Conservation (phyloP, 2,113 vertebrate genomes). For the Otis tarda region DNA sequence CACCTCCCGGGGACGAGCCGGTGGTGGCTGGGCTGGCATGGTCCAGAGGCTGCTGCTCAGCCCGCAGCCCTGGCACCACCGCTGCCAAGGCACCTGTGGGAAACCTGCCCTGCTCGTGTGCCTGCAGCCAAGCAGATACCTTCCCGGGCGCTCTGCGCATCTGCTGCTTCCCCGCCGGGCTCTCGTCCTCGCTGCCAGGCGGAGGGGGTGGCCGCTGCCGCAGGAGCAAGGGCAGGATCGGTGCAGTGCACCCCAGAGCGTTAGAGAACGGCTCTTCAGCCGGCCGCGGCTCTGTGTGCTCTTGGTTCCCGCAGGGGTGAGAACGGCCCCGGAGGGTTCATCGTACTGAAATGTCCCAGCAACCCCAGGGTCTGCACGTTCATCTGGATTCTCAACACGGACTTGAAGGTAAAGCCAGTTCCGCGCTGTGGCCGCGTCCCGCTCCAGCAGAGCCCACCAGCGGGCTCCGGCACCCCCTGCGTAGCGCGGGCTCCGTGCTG, state of each 20-base stretch:
- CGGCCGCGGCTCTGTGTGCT: not conserved
- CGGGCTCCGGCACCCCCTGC: not conserved
- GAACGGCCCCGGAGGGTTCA: conserved; percentile 93
- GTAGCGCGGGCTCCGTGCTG: rapidly evolving
- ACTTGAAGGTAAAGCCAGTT: conserved; percentile 84
- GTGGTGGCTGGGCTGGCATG: not conserved
- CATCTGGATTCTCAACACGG: conserved; percentile 96
- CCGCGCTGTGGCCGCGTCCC: not conserved
- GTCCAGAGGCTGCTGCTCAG: not conserved
- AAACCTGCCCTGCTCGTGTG: not conserved
- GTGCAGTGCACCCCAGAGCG: rapidly evolving
- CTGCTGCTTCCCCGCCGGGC: not conserved
- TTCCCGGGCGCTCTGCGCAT: not conserved
- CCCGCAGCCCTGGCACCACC: not conserved
- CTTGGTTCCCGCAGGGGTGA: conserved; percentile 82
- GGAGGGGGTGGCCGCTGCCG: not conserved
- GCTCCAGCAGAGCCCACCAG: not conserved
- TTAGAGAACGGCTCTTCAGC: not conserved
- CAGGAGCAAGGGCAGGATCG: not conserved
- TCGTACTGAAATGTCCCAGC: conserved; percentile 87
- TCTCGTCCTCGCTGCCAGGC: not conserved
- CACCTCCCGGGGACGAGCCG: rapidly evolving
- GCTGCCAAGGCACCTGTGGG: conserved; percentile 52
- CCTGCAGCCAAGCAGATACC: not conserved
- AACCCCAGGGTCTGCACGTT: conserved; percentile 93